phyloP scores from a whole-genome alignment of 2,888 invertebrate genomes.

The Hypolimnas misippus region DNA sequence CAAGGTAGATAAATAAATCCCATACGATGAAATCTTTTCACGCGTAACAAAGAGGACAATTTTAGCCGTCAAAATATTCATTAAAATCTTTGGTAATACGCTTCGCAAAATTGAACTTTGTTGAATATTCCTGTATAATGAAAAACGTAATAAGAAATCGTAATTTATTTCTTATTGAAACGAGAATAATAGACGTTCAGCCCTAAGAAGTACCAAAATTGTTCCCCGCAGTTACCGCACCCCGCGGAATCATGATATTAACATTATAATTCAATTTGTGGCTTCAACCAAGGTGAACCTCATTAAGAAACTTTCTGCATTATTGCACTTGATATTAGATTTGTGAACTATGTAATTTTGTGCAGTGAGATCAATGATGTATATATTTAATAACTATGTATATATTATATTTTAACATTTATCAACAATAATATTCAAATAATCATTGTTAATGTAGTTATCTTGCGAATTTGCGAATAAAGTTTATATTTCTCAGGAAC shows the following conservation, averaged over 20 bases:
- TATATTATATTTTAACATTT: no score
- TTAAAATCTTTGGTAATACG: conserved; percentile 69
- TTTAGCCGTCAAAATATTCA: conserved; percentile 58
- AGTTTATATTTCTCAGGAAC: no score
- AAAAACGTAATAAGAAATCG: conserved; percentile 82
- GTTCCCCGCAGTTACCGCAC: conserved; percentile 62
- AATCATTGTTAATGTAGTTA: no score
- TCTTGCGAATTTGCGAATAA: no score
- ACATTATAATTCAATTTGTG: conserved; percentile 82
- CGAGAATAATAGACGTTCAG: conserved; percentile 78
- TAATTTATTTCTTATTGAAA: conserved; percentile 84
- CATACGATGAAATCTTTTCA: conserved; percentile 12
- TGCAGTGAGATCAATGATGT: no score
- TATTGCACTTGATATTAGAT: conserved; percentile 74
- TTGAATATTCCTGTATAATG: conserved; percentile 77
- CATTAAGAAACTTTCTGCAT: conserved; percentile 77
- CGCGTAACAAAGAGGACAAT: conserved; percentile 38
- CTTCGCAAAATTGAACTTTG: conserved; percentile 72
- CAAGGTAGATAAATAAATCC: no score
- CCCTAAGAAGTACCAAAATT: conserved; percentile 69
- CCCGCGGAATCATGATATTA: conserved; percentile 73
- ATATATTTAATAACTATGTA: no score
- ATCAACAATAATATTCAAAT: no score
- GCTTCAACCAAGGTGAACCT: conserved; percentile 72
- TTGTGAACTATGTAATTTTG: conserved; percentile 52